phyloP scores from a whole-genome alignment of 2,888 invertebrate genomes.

The Metellina segmentata region DNA sequence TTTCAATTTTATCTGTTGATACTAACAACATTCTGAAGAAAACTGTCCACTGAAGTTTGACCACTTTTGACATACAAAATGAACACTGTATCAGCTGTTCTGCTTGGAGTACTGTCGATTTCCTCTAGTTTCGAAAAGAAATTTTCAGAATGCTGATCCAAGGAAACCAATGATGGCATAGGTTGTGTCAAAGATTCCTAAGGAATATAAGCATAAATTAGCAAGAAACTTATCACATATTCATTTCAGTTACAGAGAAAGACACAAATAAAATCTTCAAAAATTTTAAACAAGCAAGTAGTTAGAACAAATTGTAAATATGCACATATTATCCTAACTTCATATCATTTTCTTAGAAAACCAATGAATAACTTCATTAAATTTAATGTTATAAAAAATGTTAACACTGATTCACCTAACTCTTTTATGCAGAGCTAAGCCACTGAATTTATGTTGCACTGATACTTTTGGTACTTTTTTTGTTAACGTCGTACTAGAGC shows the following conservation, averaged over 20 bases:
- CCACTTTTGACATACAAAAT: slow-evolving; percentile 95
- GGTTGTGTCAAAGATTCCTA: slow-evolving; percentile 80
- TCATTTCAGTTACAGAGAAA: not conserved
- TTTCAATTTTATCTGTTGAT: not conserved
- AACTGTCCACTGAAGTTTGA: slow-evolving; percentile 88
- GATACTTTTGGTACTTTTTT: too few relatives aligned
- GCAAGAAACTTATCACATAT: not conserved
- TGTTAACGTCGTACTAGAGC: too few relatives aligned
- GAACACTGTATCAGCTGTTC: slow-evolving; percentile 95
- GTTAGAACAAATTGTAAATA: too few relatives aligned
- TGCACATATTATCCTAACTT: not conserved
- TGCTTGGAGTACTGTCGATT: slow-evolving; percentile 91
- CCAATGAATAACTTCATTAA: too few relatives aligned
- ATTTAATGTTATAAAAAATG: too few relatives aligned
- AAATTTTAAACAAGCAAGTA: too few relatives aligned
- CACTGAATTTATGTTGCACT: too few relatives aligned
- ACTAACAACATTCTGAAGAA: slow-evolving; percentile 87
- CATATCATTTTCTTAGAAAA: too few relatives aligned
- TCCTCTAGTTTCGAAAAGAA: slow-evolving; percentile 90
- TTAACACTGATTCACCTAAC: too few relatives aligned
- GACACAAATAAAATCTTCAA: not conserved
- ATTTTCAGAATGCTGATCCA: slow-evolving; percentile 87
- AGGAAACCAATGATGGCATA: slow-evolving; percentile 85
- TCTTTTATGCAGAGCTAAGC: too few relatives aligned
- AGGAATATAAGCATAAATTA: not conserved